A percentile compares a stretch with the other conserved stretches of the same genome.
These are phyloP conservation scores for Heliconius hortense DNA, from an alignment of 2,888 invertebrate genomes.

Conservation along the genomic window DNA sequence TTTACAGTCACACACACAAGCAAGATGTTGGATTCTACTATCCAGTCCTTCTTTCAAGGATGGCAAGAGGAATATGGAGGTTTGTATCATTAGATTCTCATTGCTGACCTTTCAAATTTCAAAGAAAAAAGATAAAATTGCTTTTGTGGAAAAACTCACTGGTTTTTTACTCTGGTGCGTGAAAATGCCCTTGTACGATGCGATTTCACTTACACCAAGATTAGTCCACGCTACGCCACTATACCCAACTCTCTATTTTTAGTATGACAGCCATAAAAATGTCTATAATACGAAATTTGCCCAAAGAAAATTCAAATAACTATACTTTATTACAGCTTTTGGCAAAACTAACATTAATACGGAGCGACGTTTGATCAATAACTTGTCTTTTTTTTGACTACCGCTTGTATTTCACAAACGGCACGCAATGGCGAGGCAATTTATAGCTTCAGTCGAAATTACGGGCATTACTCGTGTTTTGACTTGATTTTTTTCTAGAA, in stretches of 20 bases:
- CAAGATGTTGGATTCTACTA: too few relatives aligned
- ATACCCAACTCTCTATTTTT: background rate
- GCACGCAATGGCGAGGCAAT: conserved; percentile 1
- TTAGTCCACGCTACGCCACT: background rate
- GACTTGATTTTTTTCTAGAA: conserved; percentile 14
- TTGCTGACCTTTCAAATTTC: too few relatives aligned
- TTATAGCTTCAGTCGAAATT: conserved; percentile 21
- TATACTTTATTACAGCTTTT: conserved; percentile 1
- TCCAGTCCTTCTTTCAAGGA: too few relatives aligned
- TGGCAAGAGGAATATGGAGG: too few relatives aligned
- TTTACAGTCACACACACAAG: background rate
- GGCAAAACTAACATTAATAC: conserved; percentile 14
- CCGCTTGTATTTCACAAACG: conserved; percentile 15
- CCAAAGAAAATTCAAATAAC: background rate
- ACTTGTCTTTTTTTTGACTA: conserved; percentile 25
- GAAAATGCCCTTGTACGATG: background rate
- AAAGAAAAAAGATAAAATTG: too few relatives aligned
- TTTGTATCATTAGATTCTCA: too few relatives aligned
- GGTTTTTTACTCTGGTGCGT: too few relatives aligned
- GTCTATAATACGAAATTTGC: background rate
- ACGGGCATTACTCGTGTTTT: conserved; percentile 2
- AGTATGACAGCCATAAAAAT: background rate
- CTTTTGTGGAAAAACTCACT: too few relatives aligned
- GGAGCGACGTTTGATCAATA: conserved; percentile 19
- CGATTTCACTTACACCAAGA: background rate